Evolutionary conservation across 2,888 invertebrate genomes (phyloP).

Genomic region (Acrobasis suavella): DNA sequence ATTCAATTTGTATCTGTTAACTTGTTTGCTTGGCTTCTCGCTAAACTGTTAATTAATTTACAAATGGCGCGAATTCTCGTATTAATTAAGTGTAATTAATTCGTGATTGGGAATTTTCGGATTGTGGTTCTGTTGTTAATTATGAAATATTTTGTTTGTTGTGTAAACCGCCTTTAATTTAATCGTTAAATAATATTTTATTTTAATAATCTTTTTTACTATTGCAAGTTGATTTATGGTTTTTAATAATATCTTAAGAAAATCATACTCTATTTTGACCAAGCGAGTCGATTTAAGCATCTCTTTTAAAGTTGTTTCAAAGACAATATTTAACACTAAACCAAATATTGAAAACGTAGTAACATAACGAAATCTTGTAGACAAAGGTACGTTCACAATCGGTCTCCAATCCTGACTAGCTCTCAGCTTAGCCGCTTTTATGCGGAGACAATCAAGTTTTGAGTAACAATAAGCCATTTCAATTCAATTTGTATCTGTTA

Average conservation of each 20-base stretch:
- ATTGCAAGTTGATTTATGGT: too few relatives aligned
- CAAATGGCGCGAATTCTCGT: neutral
- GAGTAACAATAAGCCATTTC: slow-evolving; percentile 4
- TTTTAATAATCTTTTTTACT: too few relatives aligned
- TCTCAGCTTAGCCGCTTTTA: slow-evolving; percentile 10
- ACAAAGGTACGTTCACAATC: neutral
- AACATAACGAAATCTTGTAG: neutral
- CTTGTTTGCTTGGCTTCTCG: slow-evolving; percentile 13
- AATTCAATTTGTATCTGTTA: slow-evolving; percentile 15
- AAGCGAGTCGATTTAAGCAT: too few relatives aligned
- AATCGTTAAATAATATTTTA: too few relatives aligned
- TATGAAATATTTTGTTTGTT: too few relatives aligned
- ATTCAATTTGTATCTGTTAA: slow-evolving; percentile 17
- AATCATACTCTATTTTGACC: too few relatives aligned
- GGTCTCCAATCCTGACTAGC: neutral
- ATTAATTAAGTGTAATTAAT: neutral
- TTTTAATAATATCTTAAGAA: too few relatives aligned
- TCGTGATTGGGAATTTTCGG: neutral
- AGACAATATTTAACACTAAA: too few relatives aligned
- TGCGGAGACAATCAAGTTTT: slow-evolving; percentile 14
- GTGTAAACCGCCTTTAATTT: too few relatives aligned
- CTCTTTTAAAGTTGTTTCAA: too few relatives aligned
- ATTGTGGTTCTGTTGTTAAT: neutral
- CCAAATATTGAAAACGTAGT: neutral
- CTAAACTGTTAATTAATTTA: slow-evolving; percentile 4